These are phyloP conservation scores for Ageneiosus marmoratus DNA, from an alignment of 2,113 vertebrate species.

Conservation along the genomic window DNA sequence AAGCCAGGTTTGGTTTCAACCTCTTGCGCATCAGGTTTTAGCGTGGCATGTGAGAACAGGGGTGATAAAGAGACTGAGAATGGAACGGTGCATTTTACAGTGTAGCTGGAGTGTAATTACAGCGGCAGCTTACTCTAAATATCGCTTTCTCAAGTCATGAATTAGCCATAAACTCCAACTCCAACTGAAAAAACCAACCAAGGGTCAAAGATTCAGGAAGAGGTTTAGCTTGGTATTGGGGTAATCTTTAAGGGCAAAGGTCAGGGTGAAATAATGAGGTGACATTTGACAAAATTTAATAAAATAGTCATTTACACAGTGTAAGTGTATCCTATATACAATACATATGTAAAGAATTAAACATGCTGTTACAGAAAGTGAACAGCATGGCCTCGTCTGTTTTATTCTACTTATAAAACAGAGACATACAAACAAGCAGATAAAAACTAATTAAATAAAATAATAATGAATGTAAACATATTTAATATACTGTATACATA, in stretches of 20 bases:
- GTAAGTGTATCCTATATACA: not conserved
- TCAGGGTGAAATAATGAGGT: not conserved
- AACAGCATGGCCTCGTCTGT: not conserved
- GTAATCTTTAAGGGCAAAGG: constrained; percentile 30
- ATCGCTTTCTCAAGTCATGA: constrained; percentile 48
- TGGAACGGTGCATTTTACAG: constrained; percentile 28
- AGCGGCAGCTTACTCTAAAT: constrained; percentile 46
- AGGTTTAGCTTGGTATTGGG: not conserved
- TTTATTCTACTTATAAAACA: not conserved
- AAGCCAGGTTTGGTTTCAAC: constrained; percentile 22
- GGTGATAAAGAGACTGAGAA: constrained; percentile 17
- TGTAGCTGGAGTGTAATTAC: constrained; percentile 60
- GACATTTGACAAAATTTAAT: not conserved
- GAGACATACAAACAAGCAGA: not conserved
- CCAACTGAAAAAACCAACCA: constrained; percentile 13
- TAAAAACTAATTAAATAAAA: not conserved
- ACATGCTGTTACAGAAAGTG: not conserved
- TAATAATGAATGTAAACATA: not conserved
- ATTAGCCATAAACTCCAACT: constrained; percentile 47
- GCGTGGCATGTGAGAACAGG: constrained; percentile 20
- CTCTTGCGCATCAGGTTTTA: constrained; percentile 29
- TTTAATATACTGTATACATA: not conserved
- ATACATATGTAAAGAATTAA: not conserved
- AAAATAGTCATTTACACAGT: not conserved
- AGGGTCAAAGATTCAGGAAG: constrained; percentile 20